Base-by-base conservation (phyloP, 1,140 invertebrate genomes). In the Drosophila lowei region DNA sequence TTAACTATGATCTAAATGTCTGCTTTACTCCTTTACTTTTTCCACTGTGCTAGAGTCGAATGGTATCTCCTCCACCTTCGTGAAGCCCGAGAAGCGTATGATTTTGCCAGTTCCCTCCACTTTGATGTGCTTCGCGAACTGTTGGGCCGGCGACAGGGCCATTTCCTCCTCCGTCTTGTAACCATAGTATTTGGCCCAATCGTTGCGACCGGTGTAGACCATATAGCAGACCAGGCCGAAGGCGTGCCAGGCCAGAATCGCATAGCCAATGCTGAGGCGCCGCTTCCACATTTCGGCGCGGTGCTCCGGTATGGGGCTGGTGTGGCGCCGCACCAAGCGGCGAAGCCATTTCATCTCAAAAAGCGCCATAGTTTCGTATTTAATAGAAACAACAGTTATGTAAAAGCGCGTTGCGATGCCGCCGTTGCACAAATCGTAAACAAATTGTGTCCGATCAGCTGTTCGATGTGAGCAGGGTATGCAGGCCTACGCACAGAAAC, bases 131-230 rank as follows among this genome's bases (percentile, higher is more conserved):
- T 66, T 77, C 11, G 92, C 84, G 44, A 86, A 92, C 49, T 91
- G 86, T 48, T 90, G 79, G 0, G 90, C 91, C 89, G 94, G 93
- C 6, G 93, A 90, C 53, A 93, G 75, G 5, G 90, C 58, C 34
- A 91, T 65, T 58, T 95, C 94, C 79, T 93, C 93, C 41, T 94
- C 93, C 25, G 92, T 80, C 89, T 94, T 94, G 8, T 94, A 85
- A 28, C 94, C 94, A 90, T 94, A 93, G 72, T 93, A 93, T 68
- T 93, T 92, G 5, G 94, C 94, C 94, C 94, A 95, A 86, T 95
- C 93, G 3, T 89, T 91, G 78, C 93, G 93, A 0, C 94, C 94
- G 41, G 92, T 92, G 53, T 91, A 93, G 8, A 92, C 81, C 79
- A 91, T 92, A 68, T 94, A 95, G 28, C 92, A 57, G 6, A 95